phyloP scores from a whole-genome alignment of 2,113 vertebrate genomes.

The Thunnus maccoyii region DNA sequence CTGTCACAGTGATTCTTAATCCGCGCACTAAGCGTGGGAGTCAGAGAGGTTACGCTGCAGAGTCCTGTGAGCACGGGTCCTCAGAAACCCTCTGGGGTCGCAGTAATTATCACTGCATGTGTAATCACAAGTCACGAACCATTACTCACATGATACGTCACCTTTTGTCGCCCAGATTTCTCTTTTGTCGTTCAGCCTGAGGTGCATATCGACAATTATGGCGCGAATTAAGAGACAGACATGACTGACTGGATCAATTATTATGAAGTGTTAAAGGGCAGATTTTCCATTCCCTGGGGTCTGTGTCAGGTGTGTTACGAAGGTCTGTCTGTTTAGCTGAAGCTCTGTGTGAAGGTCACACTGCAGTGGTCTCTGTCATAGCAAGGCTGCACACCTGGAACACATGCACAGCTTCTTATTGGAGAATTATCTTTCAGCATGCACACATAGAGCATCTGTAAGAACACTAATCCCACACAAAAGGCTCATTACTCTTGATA shows the following conservation, averaged over 20 bases:
- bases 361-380: conserved; percentile 46
- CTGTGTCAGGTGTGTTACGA: conserved; percentile 50
- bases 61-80: conserved; percentile 39
- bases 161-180: conserved; percentile 34
- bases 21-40: conserved; percentile 46
- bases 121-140: conserved; percentile 62
- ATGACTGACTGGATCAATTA: conserved; percentile 67
- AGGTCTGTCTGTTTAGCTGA: conserved; percentile 44
- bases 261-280: conserved; percentile 72
- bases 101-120: conserved; percentile 73
- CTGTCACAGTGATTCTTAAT: conserved; percentile 65
- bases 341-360: conserved; percentile 56
- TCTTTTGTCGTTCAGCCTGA: conserved; percentile 20
- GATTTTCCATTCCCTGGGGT: conserved; percentile 40
- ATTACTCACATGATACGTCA: conserved; percentile 51
- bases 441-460: conserved; percentile 32
- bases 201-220: conserved; percentile 48
- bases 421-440: conserved; percentile 49
- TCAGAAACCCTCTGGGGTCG: conserved; percentile 37
- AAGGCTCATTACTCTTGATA: conserved; percentile 50
- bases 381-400: conserved; percentile 33
- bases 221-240: conserved; percentile 60
- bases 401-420: conserved; percentile 27
- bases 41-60: conserved; percentile 28
- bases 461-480: conserved; percentile 52